A percentile compares a stretch with the other conserved stretches of the same genome.
Conservation (phyloP, 2,888 invertebrate species). For the Oxyteleia sp. region DNA sequence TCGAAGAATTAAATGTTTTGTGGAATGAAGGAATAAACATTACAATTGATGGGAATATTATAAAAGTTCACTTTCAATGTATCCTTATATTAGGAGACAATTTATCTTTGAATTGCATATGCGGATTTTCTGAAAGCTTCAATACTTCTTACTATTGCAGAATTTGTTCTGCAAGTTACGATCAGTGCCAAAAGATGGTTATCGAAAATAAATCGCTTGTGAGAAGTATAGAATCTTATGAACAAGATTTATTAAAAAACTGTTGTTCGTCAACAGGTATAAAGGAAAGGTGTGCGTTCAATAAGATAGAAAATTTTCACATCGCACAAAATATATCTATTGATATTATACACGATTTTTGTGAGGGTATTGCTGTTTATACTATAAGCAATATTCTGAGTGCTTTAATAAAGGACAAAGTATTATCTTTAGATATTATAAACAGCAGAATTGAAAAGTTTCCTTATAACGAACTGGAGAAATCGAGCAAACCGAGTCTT, state of each 20-base stretch:
- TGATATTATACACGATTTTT: conserved; percentile 50
- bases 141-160: conserved; percentile 8
- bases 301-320: conserved; percentile 36
- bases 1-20: conserved; percentile 56
- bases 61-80: conserved; percentile 22
- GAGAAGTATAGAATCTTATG: conserved; percentile 53
- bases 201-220: conserved; percentile 54
- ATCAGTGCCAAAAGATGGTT: conserved; percentile 59
- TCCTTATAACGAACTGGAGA: conserved; percentile 30
- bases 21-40: conserved; percentile 38
- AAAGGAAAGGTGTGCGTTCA: conserved; percentile 51
- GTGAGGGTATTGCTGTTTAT: conserved; percentile 38
- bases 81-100: conserved; percentile 14
- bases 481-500: not conserved
- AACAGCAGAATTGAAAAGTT: conserved; percentile 34
- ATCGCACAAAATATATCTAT: conserved; percentile 41
- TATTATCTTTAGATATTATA: conserved; percentile 30
- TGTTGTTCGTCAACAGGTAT: conserved; percentile 47
- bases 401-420: conserved; percentile 25
- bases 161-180: conserved; percentile 40
- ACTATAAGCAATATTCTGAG: conserved; percentile 30
- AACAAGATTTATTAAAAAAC: conserved; percentile 46
- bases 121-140: conserved; percentile 23
- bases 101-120: conserved; percentile 13
- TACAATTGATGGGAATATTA: not conserved